These are phyloP conservation scores for Ceratitis capitata DNA, from an alignment of 1,140 invertebrate genomes.

Conservation along the genomic window DNA sequence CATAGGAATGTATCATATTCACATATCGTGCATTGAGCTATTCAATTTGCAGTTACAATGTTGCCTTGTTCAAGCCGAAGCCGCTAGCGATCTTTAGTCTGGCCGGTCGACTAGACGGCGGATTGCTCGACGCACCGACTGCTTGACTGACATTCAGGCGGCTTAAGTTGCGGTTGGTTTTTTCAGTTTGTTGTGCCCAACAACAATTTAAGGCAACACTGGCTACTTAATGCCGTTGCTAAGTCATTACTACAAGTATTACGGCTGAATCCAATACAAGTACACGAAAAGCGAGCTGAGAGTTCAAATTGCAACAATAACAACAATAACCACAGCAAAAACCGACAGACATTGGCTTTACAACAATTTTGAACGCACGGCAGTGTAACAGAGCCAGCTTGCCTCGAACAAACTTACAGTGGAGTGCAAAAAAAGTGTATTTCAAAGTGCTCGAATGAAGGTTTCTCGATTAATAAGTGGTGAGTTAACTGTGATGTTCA, in stretches of 20 bases:
- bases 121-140: background rate
- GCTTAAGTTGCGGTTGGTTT: background rate
- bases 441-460: too few relatives aligned
- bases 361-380: background rate
- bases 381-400: background rate
- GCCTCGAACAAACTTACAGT: too few relatives aligned
- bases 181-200: background rate
- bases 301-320: slow-evolving; percentile 10
- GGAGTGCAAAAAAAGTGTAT: too few relatives aligned
- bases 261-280: background rate
- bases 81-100: background rate
- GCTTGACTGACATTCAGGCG: background rate
- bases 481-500: too few relatives aligned
- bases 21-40: background rate
- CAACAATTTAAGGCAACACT: background rate
- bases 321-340: background rate
- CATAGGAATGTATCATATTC: background rate
- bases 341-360: background rate
- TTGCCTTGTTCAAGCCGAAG: slow-evolving; percentile 5
- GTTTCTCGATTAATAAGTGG: too few relatives aligned
- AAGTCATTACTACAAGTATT: background rate
- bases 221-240: background rate
- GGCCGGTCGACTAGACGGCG: background rate
- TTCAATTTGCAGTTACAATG: background rate
- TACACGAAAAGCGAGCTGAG: background rate